phyloP scores from a whole-genome alignment of 2,888 invertebrate genomes.

The Ochropacha duplaris region DNA sequence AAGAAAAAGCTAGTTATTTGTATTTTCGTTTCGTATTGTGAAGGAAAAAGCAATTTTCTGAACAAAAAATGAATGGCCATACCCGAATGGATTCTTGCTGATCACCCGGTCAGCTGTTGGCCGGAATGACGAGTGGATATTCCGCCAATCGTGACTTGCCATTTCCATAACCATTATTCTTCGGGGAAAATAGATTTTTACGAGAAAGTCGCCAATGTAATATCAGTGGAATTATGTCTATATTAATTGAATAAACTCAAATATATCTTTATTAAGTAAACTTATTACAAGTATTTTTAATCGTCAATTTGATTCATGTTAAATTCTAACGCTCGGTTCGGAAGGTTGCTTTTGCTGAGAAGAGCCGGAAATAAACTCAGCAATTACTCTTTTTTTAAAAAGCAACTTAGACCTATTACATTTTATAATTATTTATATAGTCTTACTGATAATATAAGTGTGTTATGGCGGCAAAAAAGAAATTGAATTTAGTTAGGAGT shows the following conservation, averaged over 20 bases:
- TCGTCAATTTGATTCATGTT: no score
- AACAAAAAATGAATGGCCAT: slow-evolving; percentile 24
- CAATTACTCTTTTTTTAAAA: no score
- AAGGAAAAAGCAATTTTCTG: slow-evolving; percentile 35
- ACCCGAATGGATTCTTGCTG: slow-evolving; percentile 27
- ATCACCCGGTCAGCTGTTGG: slow-evolving; percentile 34
- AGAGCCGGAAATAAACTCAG: no score
- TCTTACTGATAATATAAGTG: no score
- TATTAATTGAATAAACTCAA: not conserved
- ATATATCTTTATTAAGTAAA: no score
- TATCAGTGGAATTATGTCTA: not conserved
- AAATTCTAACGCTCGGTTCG: no score
- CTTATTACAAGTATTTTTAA: no score
- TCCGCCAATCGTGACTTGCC: slow-evolving; percentile 38
- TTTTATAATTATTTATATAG: no score
- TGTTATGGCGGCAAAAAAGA: no score
- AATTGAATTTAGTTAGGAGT: no score
- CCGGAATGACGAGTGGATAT: slow-evolving; percentile 29
- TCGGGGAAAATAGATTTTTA: slow-evolving; percentile 22
- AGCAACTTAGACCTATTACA: no score
- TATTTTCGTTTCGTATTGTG: slow-evolving; percentile 31
- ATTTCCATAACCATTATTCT: slow-evolving; percentile 34
- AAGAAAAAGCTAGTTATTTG: slow-evolving; percentile 39
- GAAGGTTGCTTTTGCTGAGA: no score
- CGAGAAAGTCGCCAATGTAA: slow-evolving; percentile 13